Conservation (phyloP, 2,797 vertebrate genomes). For the Labroides dimidiatus region DNA sequence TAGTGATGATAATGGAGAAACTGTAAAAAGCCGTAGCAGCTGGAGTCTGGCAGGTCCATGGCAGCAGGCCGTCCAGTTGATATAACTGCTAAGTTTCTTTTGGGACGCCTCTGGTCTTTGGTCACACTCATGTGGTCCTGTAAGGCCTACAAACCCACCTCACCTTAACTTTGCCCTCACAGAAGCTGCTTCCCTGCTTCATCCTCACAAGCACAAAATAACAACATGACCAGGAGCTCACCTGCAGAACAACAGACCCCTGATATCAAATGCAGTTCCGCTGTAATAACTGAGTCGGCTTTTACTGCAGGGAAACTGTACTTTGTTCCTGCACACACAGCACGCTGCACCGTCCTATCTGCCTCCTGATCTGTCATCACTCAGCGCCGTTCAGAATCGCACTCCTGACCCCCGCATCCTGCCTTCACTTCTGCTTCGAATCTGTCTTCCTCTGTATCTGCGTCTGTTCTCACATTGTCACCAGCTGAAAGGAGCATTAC, state of each 20-base stretch:
- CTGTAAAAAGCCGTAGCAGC: too few species aligned
- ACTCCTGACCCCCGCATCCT: conserved; percentile 43
- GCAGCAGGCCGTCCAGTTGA: too few species aligned
- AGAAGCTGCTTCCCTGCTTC: neutral
- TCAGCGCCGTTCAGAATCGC: conserved; percentile 24
- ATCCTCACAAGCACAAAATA: neutral
- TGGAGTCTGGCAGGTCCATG: too few species aligned
- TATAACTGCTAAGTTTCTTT: conserved; percentile 15
- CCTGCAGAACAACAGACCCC: neutral
- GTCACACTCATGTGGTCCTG: conserved; percentile 1
- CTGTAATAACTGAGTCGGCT: neutral
- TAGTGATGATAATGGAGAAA: too few species aligned
- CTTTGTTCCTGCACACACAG: neutral
- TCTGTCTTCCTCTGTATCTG: conserved; percentile 34
- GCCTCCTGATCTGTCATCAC: conserved; percentile 15
- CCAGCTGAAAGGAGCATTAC: conserved; percentile 21
- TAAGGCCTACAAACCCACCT: neutral
- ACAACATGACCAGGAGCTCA: neutral
- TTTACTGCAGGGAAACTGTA: neutral
- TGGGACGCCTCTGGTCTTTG: neutral
- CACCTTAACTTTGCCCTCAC: neutral
- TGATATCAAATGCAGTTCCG: neutral
- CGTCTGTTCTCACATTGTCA: conserved; percentile 35
- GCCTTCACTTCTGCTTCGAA: conserved; percentile 69
- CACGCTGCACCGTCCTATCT: conserved; percentile 18